Evolutionary conservation across 2,888 invertebrate species (phyloP).

Genomic region (Ectemnius cavifrons): DNA sequence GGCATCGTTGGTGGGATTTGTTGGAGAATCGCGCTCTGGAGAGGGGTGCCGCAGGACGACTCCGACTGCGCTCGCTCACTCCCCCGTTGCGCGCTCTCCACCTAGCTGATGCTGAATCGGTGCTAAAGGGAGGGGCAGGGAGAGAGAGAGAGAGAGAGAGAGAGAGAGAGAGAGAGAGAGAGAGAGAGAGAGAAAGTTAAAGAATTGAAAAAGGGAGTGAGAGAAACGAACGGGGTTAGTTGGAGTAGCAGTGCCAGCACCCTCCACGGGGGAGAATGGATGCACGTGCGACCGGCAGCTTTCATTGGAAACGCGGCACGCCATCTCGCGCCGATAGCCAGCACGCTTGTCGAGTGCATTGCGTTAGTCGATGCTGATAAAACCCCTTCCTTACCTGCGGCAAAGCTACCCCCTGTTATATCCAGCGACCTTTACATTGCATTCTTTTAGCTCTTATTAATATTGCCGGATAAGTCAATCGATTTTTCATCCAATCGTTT

Average conservation of each 20-base stretch:
- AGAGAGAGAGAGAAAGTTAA: not conserved
- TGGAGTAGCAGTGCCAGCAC: too few relatives aligned
- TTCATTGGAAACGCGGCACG: slow-evolving; percentile 20
- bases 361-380: slow-evolving; percentile 37
- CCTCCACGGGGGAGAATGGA: slow-evolving; percentile 34
- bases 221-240: too few relatives aligned
- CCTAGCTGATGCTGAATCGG: too few relatives aligned
- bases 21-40: slow-evolving; percentile 48
- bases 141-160: slow-evolving; percentile 7
- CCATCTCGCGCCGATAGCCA: slow-evolving; percentile 49
- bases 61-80: not conserved
- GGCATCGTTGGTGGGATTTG: slow-evolving; percentile 70
- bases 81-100: not conserved
- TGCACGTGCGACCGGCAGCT: slow-evolving; percentile 53
- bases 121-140: not conserved
- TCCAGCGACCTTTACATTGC: not conserved
- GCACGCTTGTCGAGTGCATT: slow-evolving; percentile 1
- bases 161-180: not conserved
- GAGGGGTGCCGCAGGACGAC: slow-evolving; percentile 42
- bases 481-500: too few relatives aligned
- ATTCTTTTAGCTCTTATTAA: not conserved
- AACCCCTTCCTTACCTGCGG: slow-evolving; percentile 17
- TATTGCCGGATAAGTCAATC: too few relatives aligned
- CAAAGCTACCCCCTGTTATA: not conserved
- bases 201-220: too few relatives aligned